These are phyloP conservation scores for Halcyon smyrnensis DNA, from an alignment of 2,797 vertebrate genomes.

Conservation along the genomic window DNA sequence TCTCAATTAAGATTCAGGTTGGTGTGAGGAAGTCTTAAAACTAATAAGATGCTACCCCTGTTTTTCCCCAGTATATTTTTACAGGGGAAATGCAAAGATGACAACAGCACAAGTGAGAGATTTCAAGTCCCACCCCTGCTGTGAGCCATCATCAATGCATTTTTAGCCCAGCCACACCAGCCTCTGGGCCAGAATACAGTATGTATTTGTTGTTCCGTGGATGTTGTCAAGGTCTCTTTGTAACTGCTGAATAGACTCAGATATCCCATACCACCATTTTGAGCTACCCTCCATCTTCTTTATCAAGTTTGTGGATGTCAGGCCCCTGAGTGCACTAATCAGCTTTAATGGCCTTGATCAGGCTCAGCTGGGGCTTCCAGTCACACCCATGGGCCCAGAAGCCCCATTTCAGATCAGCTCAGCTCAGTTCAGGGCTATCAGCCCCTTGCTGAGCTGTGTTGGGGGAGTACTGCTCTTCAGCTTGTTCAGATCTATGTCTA, in stretches of 20 bases:
- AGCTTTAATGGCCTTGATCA: not conserved
- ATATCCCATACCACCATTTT: not conserved
- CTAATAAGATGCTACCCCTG: not conserved
- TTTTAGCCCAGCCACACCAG: not conserved
- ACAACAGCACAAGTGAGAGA: not conserved
- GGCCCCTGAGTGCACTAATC: not conserved
- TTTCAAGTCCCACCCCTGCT: not conserved
- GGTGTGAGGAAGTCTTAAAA: not conserved
- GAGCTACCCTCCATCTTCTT: not conserved
- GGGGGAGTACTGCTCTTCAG: fast-evolving
- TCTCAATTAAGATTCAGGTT: not conserved
- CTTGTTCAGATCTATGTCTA: fast-evolving
- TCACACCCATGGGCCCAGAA: not conserved
- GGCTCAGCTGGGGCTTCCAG: not conserved
- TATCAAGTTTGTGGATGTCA: not conserved
- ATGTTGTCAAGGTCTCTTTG: not conserved
- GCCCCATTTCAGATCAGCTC: not conserved
- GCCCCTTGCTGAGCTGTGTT: not conserved
- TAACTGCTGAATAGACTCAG: not conserved
- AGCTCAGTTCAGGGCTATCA: fast-evolving
- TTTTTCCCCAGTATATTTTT: not conserved
- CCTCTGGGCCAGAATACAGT: not conserved
- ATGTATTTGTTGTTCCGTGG: not conserved
- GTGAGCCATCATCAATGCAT: not conserved
- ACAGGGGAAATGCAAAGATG: not conserved